Conservation (phyloP, 2,797 vertebrate genomes). For the Danio albolineatus region DNA sequence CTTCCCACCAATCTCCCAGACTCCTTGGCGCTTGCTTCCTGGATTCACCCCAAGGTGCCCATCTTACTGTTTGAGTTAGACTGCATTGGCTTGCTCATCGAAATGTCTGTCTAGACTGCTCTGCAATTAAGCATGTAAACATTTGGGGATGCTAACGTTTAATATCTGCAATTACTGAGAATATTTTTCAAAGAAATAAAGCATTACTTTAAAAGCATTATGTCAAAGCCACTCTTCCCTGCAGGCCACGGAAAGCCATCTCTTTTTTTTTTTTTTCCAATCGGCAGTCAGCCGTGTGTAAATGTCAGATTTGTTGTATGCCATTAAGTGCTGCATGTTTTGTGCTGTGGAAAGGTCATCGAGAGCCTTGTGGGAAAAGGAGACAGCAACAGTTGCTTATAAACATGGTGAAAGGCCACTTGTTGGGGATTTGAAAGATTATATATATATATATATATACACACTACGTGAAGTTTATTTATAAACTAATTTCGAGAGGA, state of each 20-base stretch:
- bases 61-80: conserved; percentile 38
- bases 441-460: too few species aligned
- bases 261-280: conserved; percentile 54
- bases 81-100: not conserved
- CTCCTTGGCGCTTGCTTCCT: conserved; percentile 58
- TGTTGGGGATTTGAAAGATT: conserved; percentile 6
- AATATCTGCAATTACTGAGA: not conserved
- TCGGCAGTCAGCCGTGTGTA: conserved; percentile 65
- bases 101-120: not conserved
- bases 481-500: too few species aligned
- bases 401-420: not conserved
- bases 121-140: too few species aligned
- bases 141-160: too few species aligned
- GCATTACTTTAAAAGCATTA: not conserved
- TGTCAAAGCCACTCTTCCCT: conserved; percentile 28
- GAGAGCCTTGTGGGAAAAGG: conserved; percentile 62
- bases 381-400: conserved; percentile 48
- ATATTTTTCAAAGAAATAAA: conserved; percentile 21
- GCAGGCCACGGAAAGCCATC: conserved; percentile 60
- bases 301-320: conserved; percentile 78
- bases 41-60: conserved; percentile 32
- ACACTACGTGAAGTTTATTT: too few species aligned
- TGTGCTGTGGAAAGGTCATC: conserved; percentile 76
- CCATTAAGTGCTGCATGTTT: conserved; percentile 71
- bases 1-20: conserved; percentile 68